Base-by-base conservation (phyloP, 2,888 invertebrate genomes). In the Epiblema foenella region DNA sequence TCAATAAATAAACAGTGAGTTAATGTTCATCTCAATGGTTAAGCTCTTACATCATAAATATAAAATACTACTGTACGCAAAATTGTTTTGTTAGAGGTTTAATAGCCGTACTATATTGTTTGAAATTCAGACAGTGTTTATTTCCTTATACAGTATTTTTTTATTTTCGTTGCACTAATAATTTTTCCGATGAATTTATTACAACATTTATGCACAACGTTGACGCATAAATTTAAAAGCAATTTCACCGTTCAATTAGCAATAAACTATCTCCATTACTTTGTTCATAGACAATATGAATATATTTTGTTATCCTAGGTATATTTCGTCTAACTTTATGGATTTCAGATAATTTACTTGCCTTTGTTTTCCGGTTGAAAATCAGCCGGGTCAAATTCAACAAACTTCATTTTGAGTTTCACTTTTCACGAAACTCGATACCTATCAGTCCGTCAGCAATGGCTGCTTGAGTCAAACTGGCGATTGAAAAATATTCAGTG, bases 321-420 rank as follows among this genome's bases (percentile, higher is more conserved):
- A 51, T 18, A 11, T 51, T 56, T n/a, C 9, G 0, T 7, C n/a
- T 12, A 56, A 0, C 29, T n/a, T 29, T 7, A 9, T 29, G 56
- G 29, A n/a, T 46, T 29, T 0, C 2, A 24, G n/a, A 2, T 56
- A 56, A 54, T 18, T n/a, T 33, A 29, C 68, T 54, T 46, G 56
- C 69, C 63, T 64, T 63, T 63, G 15, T 51, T 64, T 37, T 57
- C 63, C 24, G 57, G 49, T 17, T 49, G 49, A 58, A 57, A 69
- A 49, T 69, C 69, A 29, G 46, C 63, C 1, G 57, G 63, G 37
- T 69, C 69, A 33, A 58, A 64, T 29, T 69, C 69, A 20, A 63
- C 49, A 11, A 49, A 39, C 51, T 69, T 69, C 69, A 69, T 69
- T 64, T 51, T 56, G 20, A 37, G 2, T 20, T 39, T 42, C 33